Conservation (phyloP, 2,113 vertebrate genomes). For the Sylvietta virens region DNA sequence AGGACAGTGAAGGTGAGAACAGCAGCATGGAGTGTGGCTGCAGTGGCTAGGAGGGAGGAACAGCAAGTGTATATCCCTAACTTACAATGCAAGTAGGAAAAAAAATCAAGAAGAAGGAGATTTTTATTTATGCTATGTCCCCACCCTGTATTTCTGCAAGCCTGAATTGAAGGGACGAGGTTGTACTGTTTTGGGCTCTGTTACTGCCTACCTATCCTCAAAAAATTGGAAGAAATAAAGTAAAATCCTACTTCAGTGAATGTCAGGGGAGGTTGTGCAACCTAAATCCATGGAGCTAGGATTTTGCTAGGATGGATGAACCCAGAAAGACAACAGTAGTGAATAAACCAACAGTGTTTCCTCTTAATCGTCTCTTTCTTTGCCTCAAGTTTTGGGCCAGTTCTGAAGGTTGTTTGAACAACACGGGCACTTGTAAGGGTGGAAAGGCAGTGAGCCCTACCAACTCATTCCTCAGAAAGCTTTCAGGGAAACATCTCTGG, state of each 20-base stretch:
- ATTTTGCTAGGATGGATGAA: neutral
- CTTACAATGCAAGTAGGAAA: neutral
- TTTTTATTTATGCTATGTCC: neutral
- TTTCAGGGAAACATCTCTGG: neutral
- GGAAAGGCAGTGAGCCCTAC: neutral
- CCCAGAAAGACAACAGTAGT: neutral
- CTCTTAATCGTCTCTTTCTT: neutral
- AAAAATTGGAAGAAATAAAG: neutral
- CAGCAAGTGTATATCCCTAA: neutral
- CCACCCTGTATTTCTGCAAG: neutral
- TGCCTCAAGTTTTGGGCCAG: neutral
- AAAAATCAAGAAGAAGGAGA: neutral
- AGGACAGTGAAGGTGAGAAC: conserved; percentile 19
- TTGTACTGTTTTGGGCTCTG: neutral
- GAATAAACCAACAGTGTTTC: neutral
- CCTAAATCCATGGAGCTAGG: neutral
- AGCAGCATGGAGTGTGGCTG: fast-evolving
- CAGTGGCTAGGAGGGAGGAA: neutral
- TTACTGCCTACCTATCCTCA: neutral
- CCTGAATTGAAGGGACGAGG: neutral
- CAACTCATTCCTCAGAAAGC: neutral
- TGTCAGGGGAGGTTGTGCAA: neutral
- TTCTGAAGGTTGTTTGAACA: neutral
- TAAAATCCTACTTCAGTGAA: neutral
- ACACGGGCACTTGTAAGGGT: neutral